These are phyloP conservation scores for Chrysochloris asiatica DNA, from an alignment of 2,113 vertebrate species.

Conservation along the genomic window DNA sequence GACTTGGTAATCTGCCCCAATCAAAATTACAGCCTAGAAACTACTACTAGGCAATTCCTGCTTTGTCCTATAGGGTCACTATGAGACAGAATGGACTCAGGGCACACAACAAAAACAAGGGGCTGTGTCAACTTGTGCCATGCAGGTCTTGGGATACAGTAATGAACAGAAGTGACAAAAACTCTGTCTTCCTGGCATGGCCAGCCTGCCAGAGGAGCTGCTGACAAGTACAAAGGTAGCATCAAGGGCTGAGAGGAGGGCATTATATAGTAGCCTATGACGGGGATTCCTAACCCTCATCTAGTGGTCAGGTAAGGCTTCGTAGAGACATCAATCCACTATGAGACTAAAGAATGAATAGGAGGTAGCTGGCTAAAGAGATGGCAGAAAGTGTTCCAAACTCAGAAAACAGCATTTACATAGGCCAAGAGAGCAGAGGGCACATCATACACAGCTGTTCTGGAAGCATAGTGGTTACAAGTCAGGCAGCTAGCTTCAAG, in stretches of 20 bases:
- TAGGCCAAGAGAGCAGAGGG: background rate
- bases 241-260: background rate
- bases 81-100: background rate
- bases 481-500: too few relatives aligned
- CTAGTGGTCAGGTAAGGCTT: background rate
- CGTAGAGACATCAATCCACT: background rate
- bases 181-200: background rate
- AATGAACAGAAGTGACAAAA: background rate
- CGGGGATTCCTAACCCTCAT: background rate
- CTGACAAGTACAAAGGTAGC: background rate
- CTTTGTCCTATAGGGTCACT: background rate
- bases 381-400: background rate
- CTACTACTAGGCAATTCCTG: background rate
- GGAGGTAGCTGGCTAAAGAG: background rate
- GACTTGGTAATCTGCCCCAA: background rate
- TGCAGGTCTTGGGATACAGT: background rate
- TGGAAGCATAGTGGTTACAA: too few relatives aligned
- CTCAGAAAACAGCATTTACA: background rate
- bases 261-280: background rate
- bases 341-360: background rate
- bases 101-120: background rate
- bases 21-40: background rate
- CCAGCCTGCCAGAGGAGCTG: background rate
- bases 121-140: background rate
- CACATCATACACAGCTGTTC: background rate